Evolutionary conservation across 2,797 vertebrate genomes (phyloP).

Genomic region (Darevskia nairensis): DNA sequence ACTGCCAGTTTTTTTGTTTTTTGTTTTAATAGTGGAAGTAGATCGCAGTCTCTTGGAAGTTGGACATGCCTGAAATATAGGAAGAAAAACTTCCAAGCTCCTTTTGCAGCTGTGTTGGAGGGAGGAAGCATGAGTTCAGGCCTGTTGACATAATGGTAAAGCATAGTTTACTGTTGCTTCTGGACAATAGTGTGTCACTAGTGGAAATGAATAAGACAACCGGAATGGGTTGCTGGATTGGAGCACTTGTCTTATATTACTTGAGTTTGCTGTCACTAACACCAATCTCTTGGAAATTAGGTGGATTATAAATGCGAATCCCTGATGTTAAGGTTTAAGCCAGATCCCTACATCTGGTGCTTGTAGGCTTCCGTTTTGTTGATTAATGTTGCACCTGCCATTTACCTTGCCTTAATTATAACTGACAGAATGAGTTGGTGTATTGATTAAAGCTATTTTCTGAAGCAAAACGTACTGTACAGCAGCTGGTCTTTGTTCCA

Average conservation of each 20-base stretch:
- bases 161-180: background rate
- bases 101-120: too few species aligned
- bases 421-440: conserved; percentile 71
- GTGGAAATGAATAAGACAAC: background rate
- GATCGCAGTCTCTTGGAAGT: too few species aligned
- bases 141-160: too few species aligned
- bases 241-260: background rate
- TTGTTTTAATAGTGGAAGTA: too few species aligned
- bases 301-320: background rate
- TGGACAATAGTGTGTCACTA: too few species aligned
- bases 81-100: too few species aligned
- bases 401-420: conserved; percentile 75
- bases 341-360: conserved; percentile 48
- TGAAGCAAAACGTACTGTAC: conserved; percentile 72
- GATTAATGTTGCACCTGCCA: conserved; percentile 75
- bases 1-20: too few species aligned
- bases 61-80: too few species aligned
- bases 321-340: conserved; percentile 19
- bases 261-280: too few species aligned
- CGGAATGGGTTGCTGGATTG: background rate
- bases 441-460: conserved; percentile 74
- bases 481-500: conserved; percentile 68
- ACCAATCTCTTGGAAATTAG: background rate
- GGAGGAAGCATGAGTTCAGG: too few species aligned
- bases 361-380: conserved; percentile 62